Evolutionary conservation across 2,797 vertebrate species (phyloP), one percentile per base, ranked within the genome.

Genomic region (Myripristis murdjan): DNA sequence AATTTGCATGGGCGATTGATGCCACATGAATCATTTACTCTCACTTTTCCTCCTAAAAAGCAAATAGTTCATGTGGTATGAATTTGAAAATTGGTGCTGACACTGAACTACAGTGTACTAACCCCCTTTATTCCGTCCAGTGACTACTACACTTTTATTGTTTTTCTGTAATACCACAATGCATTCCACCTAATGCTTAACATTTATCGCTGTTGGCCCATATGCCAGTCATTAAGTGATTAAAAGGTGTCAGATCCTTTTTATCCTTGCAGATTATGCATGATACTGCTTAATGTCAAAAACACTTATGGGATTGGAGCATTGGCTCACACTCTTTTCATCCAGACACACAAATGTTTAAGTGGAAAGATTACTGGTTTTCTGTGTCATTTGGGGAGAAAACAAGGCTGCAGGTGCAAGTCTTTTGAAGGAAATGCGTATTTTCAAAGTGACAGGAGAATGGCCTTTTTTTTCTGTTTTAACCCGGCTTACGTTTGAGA

Each of bases 361-460:
- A n/a, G 18, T 61, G 24, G 16, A 75, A 68, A 59, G 37, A 64
- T 70, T 51, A 58, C 1, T 39, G 35, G 3, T 49, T 63, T 77
- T 54, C 28, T 70, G 28, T 65, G 23, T 28, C 44, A 28, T 73
- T 63, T 60, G 16, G 63, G 39, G 43, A 28, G 28, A 64, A 43
- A 65, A 64, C 51, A 39, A 26, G 22, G 12, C 63, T 70, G 56
- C 64, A 70, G 78, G 68, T 83, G 78, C 6, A 28, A 66, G 44
- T 7, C 0, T 1, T 74, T 65, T 67, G 22, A 75, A 77, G 28
- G 73, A 46, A 77, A 43, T 61, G 47, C 12, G 12, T 6, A 1
- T 52, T 58, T 51, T 62, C 5, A 35, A 51, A 75, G 28, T 72
- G 79, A 79, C 56, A 65, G 12, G 44, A 60, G 74, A 65, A 76